Conservation (phyloP, 2,888 invertebrate genomes). For the Lycophotia porphyrea region DNA sequence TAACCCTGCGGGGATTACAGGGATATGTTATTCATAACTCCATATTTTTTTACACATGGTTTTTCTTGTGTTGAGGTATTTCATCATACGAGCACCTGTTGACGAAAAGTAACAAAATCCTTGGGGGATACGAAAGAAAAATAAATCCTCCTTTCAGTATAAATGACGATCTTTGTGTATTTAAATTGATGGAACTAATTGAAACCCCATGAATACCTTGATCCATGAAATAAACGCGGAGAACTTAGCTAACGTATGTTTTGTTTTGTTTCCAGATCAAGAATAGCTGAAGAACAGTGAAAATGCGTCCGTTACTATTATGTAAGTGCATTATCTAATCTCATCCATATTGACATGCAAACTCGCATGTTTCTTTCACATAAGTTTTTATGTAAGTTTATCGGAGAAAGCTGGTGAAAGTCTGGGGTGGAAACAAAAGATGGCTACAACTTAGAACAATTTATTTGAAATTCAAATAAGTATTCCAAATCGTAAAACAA, state of each 20-base stretch:
- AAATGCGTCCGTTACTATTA: conserved; percentile 75
- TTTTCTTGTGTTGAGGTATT: neutral
- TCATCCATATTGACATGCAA: conserved; percentile 17
- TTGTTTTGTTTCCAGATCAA: conserved; percentile 47
- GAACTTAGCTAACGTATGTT: neutral
- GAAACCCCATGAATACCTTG: neutral
- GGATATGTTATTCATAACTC: neutral
- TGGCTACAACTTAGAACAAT: neutral
- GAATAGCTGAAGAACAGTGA: conserved; percentile 34
- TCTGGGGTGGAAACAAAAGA: conserved; percentile 5
- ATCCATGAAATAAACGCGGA: neutral
- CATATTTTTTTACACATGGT: neutral
- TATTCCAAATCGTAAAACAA: neutral
- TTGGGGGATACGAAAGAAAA: neutral
- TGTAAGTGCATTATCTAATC: conserved; percentile 68
- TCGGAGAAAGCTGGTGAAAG: conserved; percentile 43
- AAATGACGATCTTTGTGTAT: neutral
- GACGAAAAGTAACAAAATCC: neutral
- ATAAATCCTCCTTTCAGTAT: neutral
- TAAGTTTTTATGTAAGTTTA: conserved; percentile 8
- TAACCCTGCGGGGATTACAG: too few relatives aligned
- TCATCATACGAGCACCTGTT: too few relatives aligned
- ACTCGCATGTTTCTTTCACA: conserved; percentile 21
- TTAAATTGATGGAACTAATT: neutral
- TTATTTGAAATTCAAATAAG: conserved; percentile 17